Base-by-base conservation (phyloP, 2,888 invertebrate genomes). In the Pandemis corylana region DNA sequence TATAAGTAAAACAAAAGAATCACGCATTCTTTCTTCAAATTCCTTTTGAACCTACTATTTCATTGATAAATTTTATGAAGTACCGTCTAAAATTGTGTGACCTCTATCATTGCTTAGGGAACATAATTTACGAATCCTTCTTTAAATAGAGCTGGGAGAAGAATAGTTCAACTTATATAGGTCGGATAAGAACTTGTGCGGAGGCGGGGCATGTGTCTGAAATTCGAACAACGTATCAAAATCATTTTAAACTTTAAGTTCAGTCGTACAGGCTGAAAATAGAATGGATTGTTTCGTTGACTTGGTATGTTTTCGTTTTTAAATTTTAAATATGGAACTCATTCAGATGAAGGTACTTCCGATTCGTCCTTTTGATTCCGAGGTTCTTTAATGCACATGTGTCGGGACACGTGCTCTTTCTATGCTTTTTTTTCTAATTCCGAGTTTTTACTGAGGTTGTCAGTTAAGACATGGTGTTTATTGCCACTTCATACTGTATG, bases 341-440 rank as follows among this genome's bases (percentile, higher is more conserved):
- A 85, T 85, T 84, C 83, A 83, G 82, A 85, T 83, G 20, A 83
- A 83, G 79, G 82, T 77, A 87, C 87, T 88, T 89, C 89, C 89
- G 87, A 88, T 87, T 86, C 88, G 84, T 87, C 88, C 85, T 86
- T 86, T 87, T 83, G 79, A 84, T 81, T 80, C 80, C 82, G 81
- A 84, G 79, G 82, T 81, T 83, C 80, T 81, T 77, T 83, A 83
- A 76, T 83, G 81, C 86, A 85, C 88, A 87, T 89, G 88, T 87
- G 85, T 80, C 74, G 77, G 84, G 83, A 86, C 89, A 88, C 89
- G 89, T 89, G 89, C 86, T 86, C 72, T 71, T 76, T 87, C 81
- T 86, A 85, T 87, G 83, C 42, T 82, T 84, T 72, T 83, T 36
- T 82, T 85, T 84, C 79, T 80, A 83, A 84, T 77, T 80, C 80